Evolutionary conservation across 1,140 invertebrate species (phyloP).

Genomic region (Rhizoglyphus robini): DNA sequence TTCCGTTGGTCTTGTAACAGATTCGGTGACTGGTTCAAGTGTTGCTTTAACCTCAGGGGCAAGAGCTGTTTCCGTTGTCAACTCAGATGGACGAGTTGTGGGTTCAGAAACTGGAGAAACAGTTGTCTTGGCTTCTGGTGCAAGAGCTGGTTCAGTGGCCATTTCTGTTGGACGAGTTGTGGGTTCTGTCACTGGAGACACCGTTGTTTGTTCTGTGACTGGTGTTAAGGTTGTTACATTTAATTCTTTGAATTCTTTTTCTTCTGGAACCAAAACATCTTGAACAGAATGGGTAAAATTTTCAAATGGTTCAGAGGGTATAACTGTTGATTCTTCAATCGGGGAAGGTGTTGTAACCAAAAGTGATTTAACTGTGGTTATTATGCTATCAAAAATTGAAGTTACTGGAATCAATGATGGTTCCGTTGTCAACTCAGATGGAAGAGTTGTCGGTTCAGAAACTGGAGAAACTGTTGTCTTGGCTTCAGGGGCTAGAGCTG

Average conservation of each 20-base stretch:
- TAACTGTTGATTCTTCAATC: too few species aligned
- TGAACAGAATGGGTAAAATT: not conserved
- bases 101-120: not conserved
- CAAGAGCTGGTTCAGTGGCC: not conserved
- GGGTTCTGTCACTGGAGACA: too few species aligned
- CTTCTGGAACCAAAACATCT: not conserved
- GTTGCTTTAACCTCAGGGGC: not conserved
- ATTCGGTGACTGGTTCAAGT: slow-evolving; percentile 16
- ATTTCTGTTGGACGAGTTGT: slow-evolving; percentile 1
- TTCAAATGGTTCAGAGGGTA: too few species aligned
- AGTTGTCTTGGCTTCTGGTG: not conserved
- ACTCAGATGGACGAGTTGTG: not conserved
- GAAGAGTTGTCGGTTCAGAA: not conserved
- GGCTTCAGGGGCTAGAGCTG: not conserved
- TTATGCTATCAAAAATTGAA: not conserved
- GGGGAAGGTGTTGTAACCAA: not conserved
- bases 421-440: not conserved
- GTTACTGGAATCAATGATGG: not conserved
- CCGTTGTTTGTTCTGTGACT: not conserved
- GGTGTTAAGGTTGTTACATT: not conserved
- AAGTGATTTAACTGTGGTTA: not conserved
- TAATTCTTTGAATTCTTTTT: not conserved
- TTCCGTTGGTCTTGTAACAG: not conserved
- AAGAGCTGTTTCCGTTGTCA: slow-evolving; percentile 16
- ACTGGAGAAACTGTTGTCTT: not conserved